These are phyloP conservation scores for Boleophthalmus pectinirostris DNA, from an alignment of 2,113 vertebrate genomes.

Conservation along the genomic window DNA sequence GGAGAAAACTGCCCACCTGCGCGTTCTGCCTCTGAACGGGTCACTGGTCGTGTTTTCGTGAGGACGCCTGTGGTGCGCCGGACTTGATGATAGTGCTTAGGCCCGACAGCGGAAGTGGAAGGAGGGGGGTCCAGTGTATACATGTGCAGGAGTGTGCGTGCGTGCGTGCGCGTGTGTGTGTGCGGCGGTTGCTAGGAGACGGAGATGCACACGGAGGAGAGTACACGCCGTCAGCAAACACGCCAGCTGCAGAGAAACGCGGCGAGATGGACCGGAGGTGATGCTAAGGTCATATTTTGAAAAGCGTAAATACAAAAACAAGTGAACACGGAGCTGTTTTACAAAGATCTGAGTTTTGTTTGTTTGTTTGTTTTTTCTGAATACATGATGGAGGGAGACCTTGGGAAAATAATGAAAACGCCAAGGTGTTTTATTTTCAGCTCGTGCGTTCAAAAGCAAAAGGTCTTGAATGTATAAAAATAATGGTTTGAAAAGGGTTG, in stretches of 20 bases:
- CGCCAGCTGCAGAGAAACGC: not conserved
- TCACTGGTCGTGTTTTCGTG: not conserved
- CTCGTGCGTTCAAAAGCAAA: not conserved
- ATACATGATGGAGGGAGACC: not conserved
- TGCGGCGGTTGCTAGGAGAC: conserved; percentile 8
- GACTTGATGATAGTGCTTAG: not conserved
- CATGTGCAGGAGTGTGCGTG: not conserved
- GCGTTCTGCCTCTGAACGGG: not conserved
- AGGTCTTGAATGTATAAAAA: too few species aligned
- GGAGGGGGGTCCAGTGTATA: not conserved
- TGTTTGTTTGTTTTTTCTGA: not conserved
- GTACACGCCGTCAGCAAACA: not conserved
- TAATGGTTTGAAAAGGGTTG: not conserved
- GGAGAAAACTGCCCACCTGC: not conserved
- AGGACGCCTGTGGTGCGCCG: conserved; percentile 12
- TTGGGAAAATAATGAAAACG: not conserved
- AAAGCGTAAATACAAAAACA: not conserved
- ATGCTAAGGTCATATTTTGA: not conserved
- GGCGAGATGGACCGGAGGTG: not conserved
- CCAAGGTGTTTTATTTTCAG: not conserved
- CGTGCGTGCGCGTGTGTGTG: not conserved
- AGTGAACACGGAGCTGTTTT: not conserved
- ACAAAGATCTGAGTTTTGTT: not conserved
- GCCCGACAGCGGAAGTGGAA: not conserved
- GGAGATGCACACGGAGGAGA: not conserved